Percentiles rank a stretch among this genome's conserved stretches.
phyloP scores from a whole-genome alignment of 2,888 invertebrate species.

The Temnothorax rugatulus region DNA sequence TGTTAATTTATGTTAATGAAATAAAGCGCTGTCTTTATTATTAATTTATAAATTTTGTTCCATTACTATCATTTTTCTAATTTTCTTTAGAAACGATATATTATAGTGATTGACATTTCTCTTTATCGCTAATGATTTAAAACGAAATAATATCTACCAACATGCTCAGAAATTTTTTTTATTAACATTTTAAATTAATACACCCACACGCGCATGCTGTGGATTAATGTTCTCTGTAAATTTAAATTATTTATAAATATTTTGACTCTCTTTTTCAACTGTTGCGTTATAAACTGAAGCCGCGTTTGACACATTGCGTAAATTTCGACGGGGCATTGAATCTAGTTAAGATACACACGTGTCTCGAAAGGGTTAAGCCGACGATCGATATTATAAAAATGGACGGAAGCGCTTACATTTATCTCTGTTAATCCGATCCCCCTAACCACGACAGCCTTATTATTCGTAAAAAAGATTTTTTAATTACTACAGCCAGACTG shows the following conservation, averaged over 20 bases:
- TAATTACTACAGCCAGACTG: conserved; percentile 47
- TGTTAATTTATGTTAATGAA: background rate
- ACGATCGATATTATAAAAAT: conserved; percentile 32
- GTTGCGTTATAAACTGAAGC: background rate
- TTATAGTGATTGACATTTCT: background rate
- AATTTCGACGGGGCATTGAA: conserved; percentile 21
- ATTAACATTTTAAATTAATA: background rate
- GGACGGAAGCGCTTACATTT: conserved; percentile 18
- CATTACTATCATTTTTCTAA: background rate
- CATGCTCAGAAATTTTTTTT: background rate
- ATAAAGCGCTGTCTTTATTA: background rate
- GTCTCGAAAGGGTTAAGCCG: conserved; percentile 27
- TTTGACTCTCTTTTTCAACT: background rate
- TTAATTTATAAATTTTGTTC: background rate
- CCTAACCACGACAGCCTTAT: conserved; percentile 29
- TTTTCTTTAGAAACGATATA: background rate
- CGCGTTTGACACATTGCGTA: background rate
- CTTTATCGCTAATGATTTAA: background rate
- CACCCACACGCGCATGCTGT: background rate
- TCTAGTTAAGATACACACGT: conserved; percentile 32
- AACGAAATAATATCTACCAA: background rate
- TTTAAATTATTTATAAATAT: conserved; percentile 14
- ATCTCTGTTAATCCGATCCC: conserved; percentile 30
- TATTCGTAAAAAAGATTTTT: conserved; percentile 53
- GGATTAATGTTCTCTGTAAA: conserved; percentile 3